phyloP scores from a whole-genome alignment of 2,888 invertebrate genomes.

The Nomada fabriciana region DNA sequence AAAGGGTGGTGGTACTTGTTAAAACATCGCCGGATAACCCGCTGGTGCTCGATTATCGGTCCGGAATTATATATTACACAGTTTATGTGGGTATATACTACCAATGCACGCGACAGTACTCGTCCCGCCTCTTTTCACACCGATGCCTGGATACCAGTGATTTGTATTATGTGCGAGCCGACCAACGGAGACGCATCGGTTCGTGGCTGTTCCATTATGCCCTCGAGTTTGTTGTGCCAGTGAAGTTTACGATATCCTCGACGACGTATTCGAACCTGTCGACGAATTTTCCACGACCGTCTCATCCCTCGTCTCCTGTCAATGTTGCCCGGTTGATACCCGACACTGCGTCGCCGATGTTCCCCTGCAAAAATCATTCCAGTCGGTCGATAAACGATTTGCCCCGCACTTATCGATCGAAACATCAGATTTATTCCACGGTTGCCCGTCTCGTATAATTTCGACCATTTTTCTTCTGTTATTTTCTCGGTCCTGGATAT shows the following conservation, averaged over 20 bases:
- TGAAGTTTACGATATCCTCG: conserved; percentile 1
- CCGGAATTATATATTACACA: conserved; percentile 9
- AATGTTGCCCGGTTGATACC: not conserved
- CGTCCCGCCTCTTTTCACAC: not conserved
- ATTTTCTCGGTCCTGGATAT: not conserved
- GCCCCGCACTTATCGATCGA: conserved; percentile 11
- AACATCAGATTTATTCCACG: conserved; percentile 1
- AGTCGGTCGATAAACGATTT: conserved; percentile 13
- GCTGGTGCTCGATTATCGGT: conserved; percentile 32
- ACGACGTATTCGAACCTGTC: not conserved
- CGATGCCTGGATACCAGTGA: conserved; percentile 22
- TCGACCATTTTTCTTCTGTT: no score
- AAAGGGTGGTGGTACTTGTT: not conserved
- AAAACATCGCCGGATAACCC: not conserved
- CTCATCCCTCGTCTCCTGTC: no score
- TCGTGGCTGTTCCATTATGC: not conserved
- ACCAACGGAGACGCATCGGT: not conserved
- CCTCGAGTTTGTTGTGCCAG: not conserved
- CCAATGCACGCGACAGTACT: conserved; percentile 22
- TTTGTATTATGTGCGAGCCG: conserved; percentile 16
- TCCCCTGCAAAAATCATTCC: not conserved
- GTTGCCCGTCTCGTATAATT: not conserved
- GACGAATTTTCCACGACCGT: not conserved
- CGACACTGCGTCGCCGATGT: not conserved
- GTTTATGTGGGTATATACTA: not conserved